phyloP scores from a whole-genome alignment of 1,140 invertebrate species.

The Panagrolaimus sp. region DNA sequence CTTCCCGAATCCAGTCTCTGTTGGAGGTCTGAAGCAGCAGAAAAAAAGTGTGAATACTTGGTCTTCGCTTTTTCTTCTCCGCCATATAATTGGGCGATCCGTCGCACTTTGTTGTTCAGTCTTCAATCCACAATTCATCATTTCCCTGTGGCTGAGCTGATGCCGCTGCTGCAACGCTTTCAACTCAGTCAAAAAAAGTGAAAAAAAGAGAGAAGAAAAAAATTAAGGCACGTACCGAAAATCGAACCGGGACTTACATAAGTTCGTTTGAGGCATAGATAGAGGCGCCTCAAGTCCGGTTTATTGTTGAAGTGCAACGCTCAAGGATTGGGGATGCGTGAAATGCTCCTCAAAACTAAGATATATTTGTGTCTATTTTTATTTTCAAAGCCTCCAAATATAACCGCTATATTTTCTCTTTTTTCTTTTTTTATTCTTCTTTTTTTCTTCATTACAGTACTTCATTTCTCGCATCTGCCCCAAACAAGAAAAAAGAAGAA shows the following conservation, averaged over 20 bases:
- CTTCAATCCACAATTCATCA: constrained; percentile 15
- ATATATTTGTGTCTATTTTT: not conserved
- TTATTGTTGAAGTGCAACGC: constrained; percentile 15
- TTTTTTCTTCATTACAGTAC: too few relatives aligned
- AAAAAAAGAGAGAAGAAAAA: not conserved
- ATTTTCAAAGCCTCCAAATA: not conserved
- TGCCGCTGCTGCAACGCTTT: too few relatives aligned
- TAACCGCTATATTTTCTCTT: too few relatives aligned
- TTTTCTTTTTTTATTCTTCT: too few relatives aligned
- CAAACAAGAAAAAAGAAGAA: too few relatives aligned
- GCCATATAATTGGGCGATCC: constrained; percentile 12
- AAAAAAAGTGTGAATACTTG: not conserved
- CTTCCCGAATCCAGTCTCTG: constrained; percentile 10
- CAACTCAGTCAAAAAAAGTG: not conserved
- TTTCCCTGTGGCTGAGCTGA: constrained; percentile 10
- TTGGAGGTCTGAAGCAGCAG: not conserved
- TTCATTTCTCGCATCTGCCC: too few relatives aligned
- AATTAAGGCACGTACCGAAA: constrained; percentile 2
- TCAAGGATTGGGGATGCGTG: constrained; percentile 13
- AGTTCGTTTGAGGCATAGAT: not conserved
- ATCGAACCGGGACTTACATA: constrained; percentile 6
- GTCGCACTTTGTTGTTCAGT: constrained; percentile 14
- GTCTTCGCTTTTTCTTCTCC: not conserved
- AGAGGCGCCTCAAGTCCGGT: constrained; percentile 11
- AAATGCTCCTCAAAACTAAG: constrained; percentile 9